A percentile compares a stretch with the other conserved stretches of the same genome.
Evolutionary conservation across 2,113 vertebrate genomes (phyloP).

Genomic region (Herpetotheres cachinnans): DNA sequence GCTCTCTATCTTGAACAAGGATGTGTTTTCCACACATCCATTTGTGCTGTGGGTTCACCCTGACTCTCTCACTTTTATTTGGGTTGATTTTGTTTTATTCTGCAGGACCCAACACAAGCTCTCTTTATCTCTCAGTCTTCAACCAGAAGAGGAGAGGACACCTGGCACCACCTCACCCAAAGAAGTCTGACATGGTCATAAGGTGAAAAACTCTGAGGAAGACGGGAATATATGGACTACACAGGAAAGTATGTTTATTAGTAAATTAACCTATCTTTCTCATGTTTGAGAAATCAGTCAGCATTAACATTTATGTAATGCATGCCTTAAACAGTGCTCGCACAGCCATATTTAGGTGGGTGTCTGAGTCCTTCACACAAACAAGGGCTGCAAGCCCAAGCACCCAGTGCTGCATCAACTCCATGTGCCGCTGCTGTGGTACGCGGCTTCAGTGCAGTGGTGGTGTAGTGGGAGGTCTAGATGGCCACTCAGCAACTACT

Average conservation of each 20-base stretch:
- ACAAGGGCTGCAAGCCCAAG: rapidly evolving
- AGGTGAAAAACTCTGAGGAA: background rate
- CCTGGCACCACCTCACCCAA: background rate
- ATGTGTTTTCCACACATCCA: background rate
- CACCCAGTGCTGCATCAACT: background rate
- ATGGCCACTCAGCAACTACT: background rate
- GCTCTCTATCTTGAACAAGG: background rate
- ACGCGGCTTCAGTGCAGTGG: rapidly evolving
- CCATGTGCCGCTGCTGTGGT: rapidly evolving
- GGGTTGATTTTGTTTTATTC: background rate
- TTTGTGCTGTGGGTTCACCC: background rate
- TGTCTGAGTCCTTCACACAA: background rate
- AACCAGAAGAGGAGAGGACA: background rate
- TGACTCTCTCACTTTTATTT: background rate
- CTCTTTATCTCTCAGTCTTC: background rate
- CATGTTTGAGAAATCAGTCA: background rate
- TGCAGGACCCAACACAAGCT: background rate
- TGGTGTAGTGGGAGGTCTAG: background rate
- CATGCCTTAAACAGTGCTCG: background rate
- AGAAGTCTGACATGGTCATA: background rate
- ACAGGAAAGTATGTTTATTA: background rate
- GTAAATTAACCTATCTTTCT: background rate
- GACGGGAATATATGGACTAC: background rate
- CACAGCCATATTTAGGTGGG: background rate
- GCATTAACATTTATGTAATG: background rate